Percentiles rank a stretch among this genome's conserved stretches.
These are phyloP conservation scores for Rhorus exstirpatorius DNA, from an alignment of 2,888 invertebrate species.

Conservation along the genomic window DNA sequence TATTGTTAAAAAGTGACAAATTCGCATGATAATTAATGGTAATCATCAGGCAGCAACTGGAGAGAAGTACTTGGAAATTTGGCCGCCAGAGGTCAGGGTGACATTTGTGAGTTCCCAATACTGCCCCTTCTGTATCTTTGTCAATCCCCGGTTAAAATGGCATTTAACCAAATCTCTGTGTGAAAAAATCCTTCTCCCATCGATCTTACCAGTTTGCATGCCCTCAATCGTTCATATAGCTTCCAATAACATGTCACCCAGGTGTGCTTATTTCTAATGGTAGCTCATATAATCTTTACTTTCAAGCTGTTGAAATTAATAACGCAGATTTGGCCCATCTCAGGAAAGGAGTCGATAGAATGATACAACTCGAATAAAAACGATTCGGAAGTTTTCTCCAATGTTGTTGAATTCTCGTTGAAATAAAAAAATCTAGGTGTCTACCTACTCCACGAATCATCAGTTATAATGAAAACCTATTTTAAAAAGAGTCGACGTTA, in stretches of 20 bases:
- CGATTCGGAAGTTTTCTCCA: neutral
- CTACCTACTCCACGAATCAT: neutral
- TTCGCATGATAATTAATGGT: too few relatives aligned
- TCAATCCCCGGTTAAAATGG: too few relatives aligned
- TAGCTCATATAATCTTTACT: slow-evolving; percentile 16
- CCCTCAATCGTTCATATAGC: slow-evolving; percentile 9
- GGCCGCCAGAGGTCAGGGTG: too few relatives aligned
- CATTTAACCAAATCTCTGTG: too few relatives aligned
- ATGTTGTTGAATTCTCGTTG: neutral
- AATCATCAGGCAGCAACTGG: too few relatives aligned
- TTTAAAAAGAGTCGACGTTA: neutral
- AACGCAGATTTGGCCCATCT: slow-evolving; percentile 6
- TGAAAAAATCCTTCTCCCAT: neutral
- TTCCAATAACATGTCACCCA: slow-evolving; percentile 21
- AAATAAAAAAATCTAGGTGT: neutral
- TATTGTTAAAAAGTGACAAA: too few relatives aligned
- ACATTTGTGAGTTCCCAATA: too few relatives aligned
- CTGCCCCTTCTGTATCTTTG: too few relatives aligned
- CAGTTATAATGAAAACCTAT: neutral
- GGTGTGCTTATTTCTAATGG: too few relatives aligned
- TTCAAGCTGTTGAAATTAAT: slow-evolving; percentile 36
- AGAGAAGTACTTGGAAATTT: too few relatives aligned
- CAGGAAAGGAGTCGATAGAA: slow-evolving; percentile 14
- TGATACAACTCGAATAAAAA: neutral
- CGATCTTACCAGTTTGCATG: slow-evolving; percentile 4